Conservation (phyloP, 2,113 vertebrate genomes). For the Rhineura floridana region DNA sequence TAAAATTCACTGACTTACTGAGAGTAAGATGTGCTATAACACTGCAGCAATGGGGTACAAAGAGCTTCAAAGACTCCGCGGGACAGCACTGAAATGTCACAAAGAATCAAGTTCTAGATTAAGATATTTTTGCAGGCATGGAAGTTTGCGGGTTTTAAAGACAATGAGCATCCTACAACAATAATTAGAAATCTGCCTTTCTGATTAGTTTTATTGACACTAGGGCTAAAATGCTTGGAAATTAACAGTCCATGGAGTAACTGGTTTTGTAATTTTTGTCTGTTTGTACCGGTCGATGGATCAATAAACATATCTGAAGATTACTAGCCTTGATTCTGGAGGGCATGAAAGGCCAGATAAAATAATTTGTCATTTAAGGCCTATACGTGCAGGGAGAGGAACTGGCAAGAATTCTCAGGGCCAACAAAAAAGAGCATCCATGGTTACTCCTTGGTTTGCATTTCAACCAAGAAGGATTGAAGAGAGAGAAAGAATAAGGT, state of each 20-base stretch:
- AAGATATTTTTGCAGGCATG: neutral
- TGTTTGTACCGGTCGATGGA: too few relatives aligned
- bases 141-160: neutral
- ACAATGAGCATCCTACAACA: neutral
- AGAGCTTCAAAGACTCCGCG: slow-evolving; percentile 90
- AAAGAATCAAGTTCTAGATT: slow-evolving; percentile 21
- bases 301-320: too few relatives aligned
- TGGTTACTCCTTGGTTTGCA: neutral
- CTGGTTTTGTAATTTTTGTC: too few relatives aligned
- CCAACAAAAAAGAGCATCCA: neutral
- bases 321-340: neutral
- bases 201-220: neutral
- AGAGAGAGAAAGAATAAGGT: neutral
- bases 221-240: too few relatives aligned
- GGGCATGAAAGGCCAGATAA: neutral
- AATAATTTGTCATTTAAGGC: neutral
- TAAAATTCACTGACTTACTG: slow-evolving; percentile 84
- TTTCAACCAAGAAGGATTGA: neutral
- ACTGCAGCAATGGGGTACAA: slow-evolving; percentile 94
- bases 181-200: neutral
- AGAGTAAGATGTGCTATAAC: slow-evolving; percentile 92
- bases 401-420: neutral
- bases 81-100: slow-evolving; percentile 89
- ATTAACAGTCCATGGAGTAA: too few relatives aligned
- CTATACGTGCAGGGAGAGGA: neutral